phyloP scores from a whole-genome alignment of 2,797 vertebrate species.

The Tolypeutes matacus region DNA sequence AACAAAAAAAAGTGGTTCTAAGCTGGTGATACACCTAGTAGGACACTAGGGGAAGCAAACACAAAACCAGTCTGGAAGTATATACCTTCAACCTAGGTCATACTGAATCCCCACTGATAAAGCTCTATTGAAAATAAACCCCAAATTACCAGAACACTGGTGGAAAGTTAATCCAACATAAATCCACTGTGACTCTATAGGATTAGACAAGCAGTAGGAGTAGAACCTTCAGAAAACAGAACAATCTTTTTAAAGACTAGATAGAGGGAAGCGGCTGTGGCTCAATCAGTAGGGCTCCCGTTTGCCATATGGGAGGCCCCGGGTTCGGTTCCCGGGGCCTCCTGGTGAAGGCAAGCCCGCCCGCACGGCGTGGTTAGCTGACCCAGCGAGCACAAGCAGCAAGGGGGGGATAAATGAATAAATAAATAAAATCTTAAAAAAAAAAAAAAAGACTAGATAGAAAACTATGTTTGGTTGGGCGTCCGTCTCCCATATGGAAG shows the following conservation, averaged over 20 bases:
- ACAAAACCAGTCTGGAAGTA: not conserved
- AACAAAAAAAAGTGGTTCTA: not conserved
- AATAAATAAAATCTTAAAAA: no score
- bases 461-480: no score
- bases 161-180: not conserved
- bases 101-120: not conserved
- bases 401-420: no score
- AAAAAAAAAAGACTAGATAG: no score
- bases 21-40: not conserved
- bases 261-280: no score
- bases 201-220: not conserved
- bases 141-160: fast-evolving
- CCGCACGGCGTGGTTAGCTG: no score
- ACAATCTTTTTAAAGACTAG: not conserved
- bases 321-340: no score
- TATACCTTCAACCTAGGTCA: not conserved
- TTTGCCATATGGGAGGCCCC: no score
- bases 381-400: no score
- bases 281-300: no score
- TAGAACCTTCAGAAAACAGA: not conserved
- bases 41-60: not conserved
- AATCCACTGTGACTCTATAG: not conserved
- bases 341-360: no score
- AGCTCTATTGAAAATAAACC: not conserved
- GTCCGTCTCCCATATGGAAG: no score